Base-by-base conservation (phyloP, 2,113 vertebrate species). In the Prochilodus magdalenae region DNA sequence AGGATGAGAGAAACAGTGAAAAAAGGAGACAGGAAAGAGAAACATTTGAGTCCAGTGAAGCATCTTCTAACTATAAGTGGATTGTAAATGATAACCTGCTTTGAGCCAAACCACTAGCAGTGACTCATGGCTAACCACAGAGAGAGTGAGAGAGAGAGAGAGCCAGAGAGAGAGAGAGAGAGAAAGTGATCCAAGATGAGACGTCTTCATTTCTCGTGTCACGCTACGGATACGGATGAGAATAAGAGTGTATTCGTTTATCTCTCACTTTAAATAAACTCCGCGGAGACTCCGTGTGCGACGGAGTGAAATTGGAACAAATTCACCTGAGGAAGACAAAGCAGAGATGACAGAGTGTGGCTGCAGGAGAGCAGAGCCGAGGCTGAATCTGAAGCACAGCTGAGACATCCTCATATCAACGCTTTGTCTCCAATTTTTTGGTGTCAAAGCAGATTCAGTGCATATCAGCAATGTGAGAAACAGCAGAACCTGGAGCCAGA, bases 171-270 rank as follows among this genome's bases (percentile, higher is more conserved):
- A 27, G 59, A 26, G 27, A 67, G 14, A 67, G 29, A n/a, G 12
- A 22, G 30, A 26, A 13, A 15, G 24, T 16, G 16, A 77, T 66
- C 65, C 66, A 24, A 44, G 66, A 70, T 44, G 20, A 70, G 66
- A 70, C n/a, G 33, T 70, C 63, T 66, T 66, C 66, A 67, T 67
- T 70, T 70, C 57, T 60, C 12, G n/a, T n/a, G 33, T 70, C 36
- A 70, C 36, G n/a, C n/a, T 44, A 40, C 11, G 66, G 66, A 70
- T 44, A 22, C 7, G n/a, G 20, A 24, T 44, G 22, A 70, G 40
- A 70, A 44, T 26, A 40, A n/a, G 20, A 70, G 66, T 44, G 66
- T 24, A 12, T 44, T 70, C 36, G n/a, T 70, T 70, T 44, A 70
- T 70, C 8, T 70, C 36, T 44, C 66, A 4, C 20, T 70, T 70